Evolutionary conservation across 2,888 invertebrate genomes (phyloP).

Genomic region (Cheilosia vernalis): DNA sequence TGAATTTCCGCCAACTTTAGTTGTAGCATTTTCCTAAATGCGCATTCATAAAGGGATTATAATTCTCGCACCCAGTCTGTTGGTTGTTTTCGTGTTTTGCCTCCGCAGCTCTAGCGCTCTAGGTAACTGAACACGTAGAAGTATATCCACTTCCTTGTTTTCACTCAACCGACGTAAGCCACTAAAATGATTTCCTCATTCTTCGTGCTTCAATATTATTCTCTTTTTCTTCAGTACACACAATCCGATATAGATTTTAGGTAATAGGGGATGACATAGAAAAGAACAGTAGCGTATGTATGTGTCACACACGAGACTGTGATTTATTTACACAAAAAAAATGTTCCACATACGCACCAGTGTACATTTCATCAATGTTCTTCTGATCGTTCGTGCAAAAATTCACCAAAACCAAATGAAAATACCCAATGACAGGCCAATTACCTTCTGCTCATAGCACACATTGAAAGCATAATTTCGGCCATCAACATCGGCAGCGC

Average conservation of each 20-base stretch:
- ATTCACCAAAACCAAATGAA: constrained; percentile 56
- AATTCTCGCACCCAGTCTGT: constrained; percentile 18
- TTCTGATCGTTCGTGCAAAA: constrained; percentile 71
- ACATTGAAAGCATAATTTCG: constrained; percentile 40
- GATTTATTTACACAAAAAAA: constrained; percentile 58
- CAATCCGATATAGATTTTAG: constrained; percentile 58
- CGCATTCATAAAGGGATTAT: constrained; percentile 71
- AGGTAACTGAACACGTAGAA: neutral
- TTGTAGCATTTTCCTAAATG: constrained; percentile 56
- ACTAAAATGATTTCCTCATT: constrained; percentile 74
- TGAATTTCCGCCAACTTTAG: constrained; percentile 25
- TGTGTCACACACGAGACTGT: constrained; percentile 2
- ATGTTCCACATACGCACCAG: constrained; percentile 70
- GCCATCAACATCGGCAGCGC: constrained; percentile 2
- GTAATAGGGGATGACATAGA: constrained; percentile 65
- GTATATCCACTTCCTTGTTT: constrained; percentile 4
- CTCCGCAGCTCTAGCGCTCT: neutral
- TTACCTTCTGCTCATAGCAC: constrained; percentile 68
- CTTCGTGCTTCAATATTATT: constrained; percentile 52
- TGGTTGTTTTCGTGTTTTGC: neutral
- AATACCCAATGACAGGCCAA: constrained; percentile 72
- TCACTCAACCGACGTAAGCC: constrained; percentile 57
- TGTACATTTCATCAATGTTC: constrained; percentile 57
- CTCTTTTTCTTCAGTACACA: constrained; percentile 39
- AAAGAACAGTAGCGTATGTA: constrained; percentile 44